Evolutionary conservation across 2,113 vertebrate genomes (phyloP), one percentile per base, ranked within the genome.

Genomic region (Telmatochromis sp.): DNA sequence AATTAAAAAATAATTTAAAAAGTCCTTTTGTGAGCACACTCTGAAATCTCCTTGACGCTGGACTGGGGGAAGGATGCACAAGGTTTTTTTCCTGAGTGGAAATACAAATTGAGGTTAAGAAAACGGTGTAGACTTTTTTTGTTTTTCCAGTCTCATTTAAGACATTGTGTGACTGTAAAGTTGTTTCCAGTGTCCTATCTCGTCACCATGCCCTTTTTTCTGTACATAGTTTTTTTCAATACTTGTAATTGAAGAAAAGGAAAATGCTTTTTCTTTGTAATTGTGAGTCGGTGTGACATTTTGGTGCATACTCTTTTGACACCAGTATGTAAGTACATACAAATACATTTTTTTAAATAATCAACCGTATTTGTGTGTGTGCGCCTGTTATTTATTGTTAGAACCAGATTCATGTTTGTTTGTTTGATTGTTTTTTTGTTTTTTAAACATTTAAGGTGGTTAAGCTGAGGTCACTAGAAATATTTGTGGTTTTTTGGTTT

Each of bases 321-420:
- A 96, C 95, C 96, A 94, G 87, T 96, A 95, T 96, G 94, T 96
- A 95, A 96, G 91, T 95, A 96, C 95, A 95, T 95, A 96, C 93
- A 96, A 95, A 96, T 96, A 95, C 84, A 93, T 94, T 96, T 96
- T 96, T 97, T 95, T 91, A 93, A 95, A 95, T 95, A 95, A 94
- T 85, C 23, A 87, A 45, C 19, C 68, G 42, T 68, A 17, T 86
- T 89, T 42, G 11, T 89, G 79, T 93, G 68, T 75, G 42, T 1
- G 23, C 2, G 23, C 42, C 42, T 49, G 23, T 75, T 75, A 47
- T 75, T 75, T 75, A 17, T 75, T 45, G 40, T 75, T 75, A 17
- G 7, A 47, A 26, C 14, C 23, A 28, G 3, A 28, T 28, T 15
- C 7, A 1, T 45, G n/a, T 45, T 9, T 73, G 28, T 63, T 11